Base-by-base conservation (phyloP, 2,888 invertebrate species). In the Chirona hameri region DNA sequence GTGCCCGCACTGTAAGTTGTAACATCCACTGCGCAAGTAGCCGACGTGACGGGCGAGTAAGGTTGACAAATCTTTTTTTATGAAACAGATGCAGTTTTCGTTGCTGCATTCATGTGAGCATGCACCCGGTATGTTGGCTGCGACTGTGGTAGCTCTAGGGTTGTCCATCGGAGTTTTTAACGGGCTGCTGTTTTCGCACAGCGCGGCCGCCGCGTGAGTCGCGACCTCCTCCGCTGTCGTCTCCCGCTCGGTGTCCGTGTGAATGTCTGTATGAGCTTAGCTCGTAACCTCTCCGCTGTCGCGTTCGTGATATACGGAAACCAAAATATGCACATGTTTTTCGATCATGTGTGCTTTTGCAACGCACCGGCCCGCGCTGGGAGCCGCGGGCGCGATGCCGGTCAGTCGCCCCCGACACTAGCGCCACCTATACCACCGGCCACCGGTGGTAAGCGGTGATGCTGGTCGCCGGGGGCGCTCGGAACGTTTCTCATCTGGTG, bases 341-440 rank as follows among this genome's bases (percentile, higher is more conserved):
- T 27, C 72, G 72, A 72, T 72, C 31, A 31, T 72, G 72, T 72
- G 72, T 31, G 72, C 72, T 72, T 72, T 72, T 72, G 31, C 72
- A 72, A 18, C 72, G 27, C 2, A 15, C 29, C 18, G 18, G 31
- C 72, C 2, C 4, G 31, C 31, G 18, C 18, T 31, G 18, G 15
- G 72, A 18, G 24, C 18, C 15, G 31, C 72, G 31, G 31, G 10
- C 24, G 60, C n/a, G 27, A 5, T n/a, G 27, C 14, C 29, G 15
- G 18, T 2, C 31, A 12, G 29, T 15, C 31, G 31, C 21, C 15
- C 5, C 27, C 14, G 69, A 39, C 31, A 29, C 29, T 18, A 14
- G 69, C 31, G 72, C 18, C 72, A 72, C 72, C 72, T 72, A 31
- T 31, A 7, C 18, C 31, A 31, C 29, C 31, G 31, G 60, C 60